phyloP scores from a whole-genome alignment of 2,113 vertebrate species.

The Phrynosoma platyrhinos region DNA sequence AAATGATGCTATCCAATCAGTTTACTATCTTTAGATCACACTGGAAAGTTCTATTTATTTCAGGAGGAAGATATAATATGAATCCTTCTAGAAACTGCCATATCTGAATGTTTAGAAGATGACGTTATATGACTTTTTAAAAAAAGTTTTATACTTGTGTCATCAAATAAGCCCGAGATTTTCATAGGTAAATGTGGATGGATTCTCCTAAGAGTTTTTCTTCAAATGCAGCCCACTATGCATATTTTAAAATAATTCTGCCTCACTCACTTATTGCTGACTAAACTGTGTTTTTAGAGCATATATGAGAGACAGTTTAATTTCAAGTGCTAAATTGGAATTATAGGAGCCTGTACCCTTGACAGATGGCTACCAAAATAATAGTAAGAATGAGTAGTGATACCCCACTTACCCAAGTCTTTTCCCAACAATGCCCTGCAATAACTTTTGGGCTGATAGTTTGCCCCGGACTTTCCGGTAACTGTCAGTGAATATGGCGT shows the following conservation, averaged over 20 bases:
- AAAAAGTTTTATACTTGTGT: neutral
- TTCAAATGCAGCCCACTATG: no score
- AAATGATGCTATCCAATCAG: no score
- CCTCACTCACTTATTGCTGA: neutral
- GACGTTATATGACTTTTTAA: neutral
- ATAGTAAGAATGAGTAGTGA: neutral
- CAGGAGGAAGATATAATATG: neutral
- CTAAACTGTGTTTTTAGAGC: neutral
- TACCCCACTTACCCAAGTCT: conserved; percentile 81
- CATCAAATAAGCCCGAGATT: neutral
- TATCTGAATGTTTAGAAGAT: neutral
- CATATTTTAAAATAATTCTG: no score
- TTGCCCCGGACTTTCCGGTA: conserved; percentile 93
- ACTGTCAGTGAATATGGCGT: conserved; percentile 93
- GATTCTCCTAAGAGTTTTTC: neutral
- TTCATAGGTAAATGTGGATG: neutral
- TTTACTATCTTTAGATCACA: neutral
- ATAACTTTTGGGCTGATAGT: conserved; percentile 89
- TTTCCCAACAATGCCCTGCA: conserved; percentile 92
- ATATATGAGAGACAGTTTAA: neutral
- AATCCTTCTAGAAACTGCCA: neutral
- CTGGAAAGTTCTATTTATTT: neutral
- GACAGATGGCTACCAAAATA: neutral
- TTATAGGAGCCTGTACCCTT: neutral
- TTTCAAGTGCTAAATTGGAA: neutral